phyloP scores from a whole-genome alignment of 2,888 invertebrate genomes.

The Drosophila paramelanica region DNA sequence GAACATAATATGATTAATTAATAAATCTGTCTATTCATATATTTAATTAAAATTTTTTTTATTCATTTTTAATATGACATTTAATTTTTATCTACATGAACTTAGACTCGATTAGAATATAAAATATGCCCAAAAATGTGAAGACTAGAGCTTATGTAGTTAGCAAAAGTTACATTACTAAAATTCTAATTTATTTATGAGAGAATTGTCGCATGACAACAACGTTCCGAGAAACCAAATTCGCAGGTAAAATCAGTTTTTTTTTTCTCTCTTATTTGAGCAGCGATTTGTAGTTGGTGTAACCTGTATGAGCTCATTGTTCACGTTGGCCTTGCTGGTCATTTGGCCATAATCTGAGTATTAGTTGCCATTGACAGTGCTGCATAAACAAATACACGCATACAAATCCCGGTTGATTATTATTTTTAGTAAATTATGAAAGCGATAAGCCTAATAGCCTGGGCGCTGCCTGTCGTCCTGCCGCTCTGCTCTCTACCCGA shows the following conservation, averaged over 20 bases:
- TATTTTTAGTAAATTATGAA: constrained; percentile 71
- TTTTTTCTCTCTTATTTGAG: not conserved
- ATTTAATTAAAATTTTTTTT: no score
- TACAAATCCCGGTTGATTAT: constrained; percentile 55
- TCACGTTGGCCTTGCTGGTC: constrained; percentile 34
- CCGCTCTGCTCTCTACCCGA: not conserved
- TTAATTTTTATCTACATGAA: no score
- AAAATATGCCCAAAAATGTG: no score
- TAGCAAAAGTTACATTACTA: no score
- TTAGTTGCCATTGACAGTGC: constrained; percentile 47
- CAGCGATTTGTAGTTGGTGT: not conserved
- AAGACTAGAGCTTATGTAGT: no score
- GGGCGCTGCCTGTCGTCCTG: not conserved
- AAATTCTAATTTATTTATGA: no score
- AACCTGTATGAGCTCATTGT: constrained; percentile 23
- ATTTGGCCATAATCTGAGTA: constrained; percentile 44
- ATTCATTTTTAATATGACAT: no score
- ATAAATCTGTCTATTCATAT: no score
- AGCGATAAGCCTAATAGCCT: constrained; percentile 62
- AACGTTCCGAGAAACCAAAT: no score
- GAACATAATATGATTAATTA: no score
- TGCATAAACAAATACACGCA: constrained; percentile 16
- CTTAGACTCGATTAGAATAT: no score
- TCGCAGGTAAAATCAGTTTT: not conserved
- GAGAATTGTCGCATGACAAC: no score